A percentile compares a stretch with the other conserved stretches of the same genome.
These are phyloP conservation scores for Strigops habroptila DNA, from an alignment of 2,113 vertebrate genomes.

Conservation along the genomic window DNA sequence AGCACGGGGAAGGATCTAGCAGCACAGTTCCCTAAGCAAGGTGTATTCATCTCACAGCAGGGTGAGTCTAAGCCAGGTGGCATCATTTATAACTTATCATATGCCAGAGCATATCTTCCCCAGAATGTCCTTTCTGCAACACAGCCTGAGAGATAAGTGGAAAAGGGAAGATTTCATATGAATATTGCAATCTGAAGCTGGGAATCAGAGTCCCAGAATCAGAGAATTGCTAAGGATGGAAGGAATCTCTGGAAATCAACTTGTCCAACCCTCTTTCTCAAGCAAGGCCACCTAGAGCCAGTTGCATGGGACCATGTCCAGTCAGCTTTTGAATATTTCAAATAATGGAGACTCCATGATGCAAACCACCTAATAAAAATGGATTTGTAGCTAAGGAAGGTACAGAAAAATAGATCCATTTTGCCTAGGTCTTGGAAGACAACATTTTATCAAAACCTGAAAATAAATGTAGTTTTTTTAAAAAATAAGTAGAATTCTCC, in stretches of 20 bases:
- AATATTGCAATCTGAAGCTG: not conserved
- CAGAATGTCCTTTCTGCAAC: not conserved
- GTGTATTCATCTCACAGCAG: not conserved
- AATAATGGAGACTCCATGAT: not conserved
- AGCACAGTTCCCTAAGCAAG: not conserved
- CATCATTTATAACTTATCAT: not conserved
- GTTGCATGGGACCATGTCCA: not conserved
- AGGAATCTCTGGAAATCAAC: not conserved
- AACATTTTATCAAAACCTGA: not conserved
- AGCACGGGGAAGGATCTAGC: not conserved
- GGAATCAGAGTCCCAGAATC: not conserved
- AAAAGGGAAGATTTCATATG: not conserved
- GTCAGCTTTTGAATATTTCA: not conserved
- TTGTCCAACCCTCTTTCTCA: not conserved
- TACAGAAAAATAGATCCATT: not conserved
- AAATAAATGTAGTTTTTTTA: not conserved
- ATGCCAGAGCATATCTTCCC: not conserved
- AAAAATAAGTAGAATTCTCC: not conserved
- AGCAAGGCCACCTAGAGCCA: not conserved
- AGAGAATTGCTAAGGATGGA: not conserved
- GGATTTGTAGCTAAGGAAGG: not conserved
- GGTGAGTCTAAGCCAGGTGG: not conserved
- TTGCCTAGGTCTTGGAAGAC: not conserved
- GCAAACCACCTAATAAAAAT: not conserved
- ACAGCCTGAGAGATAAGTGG: accelerated